These are phyloP conservation scores for Seira ritae DNA, from an alignment of 2,888 invertebrate genomes.

Conservation along the genomic window DNA sequence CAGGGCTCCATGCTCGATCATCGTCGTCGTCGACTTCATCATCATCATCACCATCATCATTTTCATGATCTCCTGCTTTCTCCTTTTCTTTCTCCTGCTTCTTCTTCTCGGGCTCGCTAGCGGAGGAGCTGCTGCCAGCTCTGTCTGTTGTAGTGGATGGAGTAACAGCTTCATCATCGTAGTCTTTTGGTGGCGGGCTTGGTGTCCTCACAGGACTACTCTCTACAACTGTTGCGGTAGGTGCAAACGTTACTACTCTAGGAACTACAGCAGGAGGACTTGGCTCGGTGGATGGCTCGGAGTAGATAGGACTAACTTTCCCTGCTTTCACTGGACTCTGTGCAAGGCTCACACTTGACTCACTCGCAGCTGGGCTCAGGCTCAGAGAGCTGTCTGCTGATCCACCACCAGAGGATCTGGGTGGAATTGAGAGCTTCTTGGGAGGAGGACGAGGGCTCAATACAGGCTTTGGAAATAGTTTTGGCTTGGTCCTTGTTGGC, in stretches of 20 bases:
- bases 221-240: constrained; percentile 62
- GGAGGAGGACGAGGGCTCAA: constrained; percentile 53
- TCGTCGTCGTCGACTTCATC: constrained; percentile 25
- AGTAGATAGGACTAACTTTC: constrained; percentile 42
- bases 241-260: constrained; percentile 52
- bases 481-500: constrained; percentile 53
- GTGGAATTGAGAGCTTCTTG: constrained; percentile 59
- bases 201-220: constrained; percentile 58
- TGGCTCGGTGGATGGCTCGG: constrained; percentile 44
- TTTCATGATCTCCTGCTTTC: background rate
- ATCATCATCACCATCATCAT: constrained; percentile 24
- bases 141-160: background rate
- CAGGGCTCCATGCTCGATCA: constrained; percentile 62
- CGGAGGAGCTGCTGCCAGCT: background rate
- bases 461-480: constrained; percentile 57
- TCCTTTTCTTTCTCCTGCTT: too few species aligned
- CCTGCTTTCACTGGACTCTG: constrained; percentile 54
- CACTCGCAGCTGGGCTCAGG: constrained; percentile 54
- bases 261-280: constrained; percentile 33
- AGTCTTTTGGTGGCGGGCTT: constrained; percentile 59
- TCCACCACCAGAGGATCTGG: constrained; percentile 38
- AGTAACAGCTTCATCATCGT: constrained; percentile 31
- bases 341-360: constrained; percentile 47
- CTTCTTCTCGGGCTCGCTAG: background rate
- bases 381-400: constrained; percentile 56